phyloP scores from a whole-genome alignment of 2,888 invertebrate genomes.

The Rotaria magnacalcarata region DNA sequence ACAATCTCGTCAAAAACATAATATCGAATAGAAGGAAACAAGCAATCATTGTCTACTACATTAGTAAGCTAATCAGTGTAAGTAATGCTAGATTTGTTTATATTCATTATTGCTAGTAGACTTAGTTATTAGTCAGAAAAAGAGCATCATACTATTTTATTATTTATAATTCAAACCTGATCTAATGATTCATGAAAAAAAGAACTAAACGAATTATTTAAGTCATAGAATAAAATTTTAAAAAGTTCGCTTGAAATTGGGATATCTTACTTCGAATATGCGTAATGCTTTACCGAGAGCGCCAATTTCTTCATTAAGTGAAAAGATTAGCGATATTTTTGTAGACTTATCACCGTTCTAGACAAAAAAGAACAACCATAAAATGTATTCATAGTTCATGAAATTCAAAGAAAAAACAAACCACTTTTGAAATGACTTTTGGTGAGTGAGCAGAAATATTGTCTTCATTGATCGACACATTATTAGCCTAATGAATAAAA shows the following conservation, averaged over 20 bases:
- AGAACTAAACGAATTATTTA: not conserved
- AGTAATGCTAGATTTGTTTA: too few species aligned
- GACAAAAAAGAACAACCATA: too few species aligned
- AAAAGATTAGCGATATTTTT: constrained; percentile 72
- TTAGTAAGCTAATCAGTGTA: too few species aligned
- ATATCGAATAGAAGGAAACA: too few species aligned
- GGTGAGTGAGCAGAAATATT: not conserved
- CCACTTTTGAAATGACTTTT: not conserved
- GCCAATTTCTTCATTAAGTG: constrained; percentile 78
- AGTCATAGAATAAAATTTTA: too few species aligned
- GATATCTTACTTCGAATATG: constrained; percentile 71
- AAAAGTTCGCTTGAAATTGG: too few species aligned
- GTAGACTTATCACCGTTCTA: not conserved
- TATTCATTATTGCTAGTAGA: too few species aligned
- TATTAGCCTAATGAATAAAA: not conserved
- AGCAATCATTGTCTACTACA: too few species aligned
- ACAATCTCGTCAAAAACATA: too few species aligned
- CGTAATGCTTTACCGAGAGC: constrained; percentile 79
- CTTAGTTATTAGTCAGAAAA: not conserved
- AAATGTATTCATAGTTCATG: not conserved
- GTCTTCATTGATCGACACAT: not conserved
- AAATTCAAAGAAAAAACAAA: not conserved
- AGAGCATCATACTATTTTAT: not conserved
- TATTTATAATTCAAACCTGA: not conserved
- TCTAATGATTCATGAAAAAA: not conserved